phyloP scores from a whole-genome alignment of 2,888 invertebrate genomes.

The Drosophila suboccidentalis region DNA sequence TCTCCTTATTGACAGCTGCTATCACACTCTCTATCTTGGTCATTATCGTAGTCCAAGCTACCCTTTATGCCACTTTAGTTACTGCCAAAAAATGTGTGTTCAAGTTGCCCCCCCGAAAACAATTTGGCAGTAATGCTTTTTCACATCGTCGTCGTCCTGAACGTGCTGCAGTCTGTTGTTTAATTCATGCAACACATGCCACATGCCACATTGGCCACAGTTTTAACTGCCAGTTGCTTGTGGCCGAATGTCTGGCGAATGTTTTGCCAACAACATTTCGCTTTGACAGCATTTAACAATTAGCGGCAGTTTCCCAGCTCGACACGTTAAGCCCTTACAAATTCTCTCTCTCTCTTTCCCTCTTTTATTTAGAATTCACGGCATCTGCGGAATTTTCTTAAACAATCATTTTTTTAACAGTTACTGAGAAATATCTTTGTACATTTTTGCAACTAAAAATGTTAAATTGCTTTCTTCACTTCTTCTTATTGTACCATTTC shows the following conservation, averaged over 20 bases:
- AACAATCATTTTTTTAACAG: constrained; percentile 36
- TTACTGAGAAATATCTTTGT: constrained; percentile 4
- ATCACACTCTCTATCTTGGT: not conserved
- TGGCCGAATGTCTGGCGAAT: constrained; percentile 25
- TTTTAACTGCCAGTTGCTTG: constrained; percentile 51
- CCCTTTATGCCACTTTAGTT: not conserved
- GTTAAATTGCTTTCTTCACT: constrained; percentile 22
- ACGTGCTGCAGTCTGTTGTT: constrained; percentile 42
- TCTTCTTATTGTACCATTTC: not conserved
- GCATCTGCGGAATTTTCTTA: not conserved
- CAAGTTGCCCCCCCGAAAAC: constrained; percentile 4
- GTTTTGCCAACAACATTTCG: constrained; percentile 32
- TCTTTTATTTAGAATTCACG: not conserved
- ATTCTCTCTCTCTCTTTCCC: not conserved
- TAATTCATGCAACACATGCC: constrained; percentile 69
- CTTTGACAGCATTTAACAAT: constrained; percentile 64
- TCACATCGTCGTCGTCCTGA: constrained; percentile 1
- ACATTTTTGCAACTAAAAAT: constrained; percentile 29
- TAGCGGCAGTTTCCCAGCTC: constrained; percentile 35
- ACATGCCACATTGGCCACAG: constrained; percentile 41
- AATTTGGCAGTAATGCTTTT: constrained; percentile 24
- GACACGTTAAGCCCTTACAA: constrained; percentile 32
- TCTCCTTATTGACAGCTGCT: not conserved
- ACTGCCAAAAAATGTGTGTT: not conserved
- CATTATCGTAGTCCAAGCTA: constrained; percentile 1